Percentiles rank a stretch among this genome's conserved stretches.
Conservation (phyloP, 2,888 invertebrate species). For the Bedellia somnulentella region DNA sequence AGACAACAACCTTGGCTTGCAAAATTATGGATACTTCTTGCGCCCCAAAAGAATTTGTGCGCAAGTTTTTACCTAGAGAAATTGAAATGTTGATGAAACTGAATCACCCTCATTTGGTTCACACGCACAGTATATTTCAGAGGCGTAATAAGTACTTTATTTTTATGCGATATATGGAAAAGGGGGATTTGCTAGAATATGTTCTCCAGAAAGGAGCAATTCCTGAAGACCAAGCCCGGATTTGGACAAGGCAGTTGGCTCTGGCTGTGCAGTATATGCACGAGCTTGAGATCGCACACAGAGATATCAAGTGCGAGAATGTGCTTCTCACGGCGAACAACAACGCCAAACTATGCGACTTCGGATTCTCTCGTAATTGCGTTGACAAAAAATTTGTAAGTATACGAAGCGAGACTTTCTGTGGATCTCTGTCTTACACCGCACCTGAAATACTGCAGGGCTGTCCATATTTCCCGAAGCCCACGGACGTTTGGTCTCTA, state of each 20-base stretch:
- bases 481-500: conserved; percentile 79
- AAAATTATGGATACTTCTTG: conserved; percentile 74
- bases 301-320: conserved; percentile 85
- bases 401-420: conserved; percentile 76
- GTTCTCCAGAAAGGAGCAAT: conserved; percentile 67
- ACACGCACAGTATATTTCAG: conserved; percentile 77
- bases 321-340: conserved; percentile 72
- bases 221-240: conserved; percentile 67
- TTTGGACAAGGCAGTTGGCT: conserved; percentile 72
- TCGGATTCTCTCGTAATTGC: conserved; percentile 70
- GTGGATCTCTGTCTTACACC: conserved; percentile 84
- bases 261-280: conserved; percentile 75
- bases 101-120: conserved; percentile 79
- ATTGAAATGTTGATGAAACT: conserved; percentile 75
- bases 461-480: conserved; percentile 69
- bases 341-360: conserved; percentile 80
- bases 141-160: conserved; percentile 72
- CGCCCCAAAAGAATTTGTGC: conserved; percentile 76
- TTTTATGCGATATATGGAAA: conserved; percentile 74
- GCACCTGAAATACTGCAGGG: conserved; percentile 86
- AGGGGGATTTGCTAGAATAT: conserved; percentile 76
- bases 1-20: conserved; percentile 61
- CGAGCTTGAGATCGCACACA: conserved; percentile 72
- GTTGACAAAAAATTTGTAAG: conserved; percentile 38
- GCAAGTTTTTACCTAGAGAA: conserved; percentile 82